Evolutionary conservation across 2,888 invertebrate genomes (phyloP).

Genomic region (Abscondita cerata): DNA sequence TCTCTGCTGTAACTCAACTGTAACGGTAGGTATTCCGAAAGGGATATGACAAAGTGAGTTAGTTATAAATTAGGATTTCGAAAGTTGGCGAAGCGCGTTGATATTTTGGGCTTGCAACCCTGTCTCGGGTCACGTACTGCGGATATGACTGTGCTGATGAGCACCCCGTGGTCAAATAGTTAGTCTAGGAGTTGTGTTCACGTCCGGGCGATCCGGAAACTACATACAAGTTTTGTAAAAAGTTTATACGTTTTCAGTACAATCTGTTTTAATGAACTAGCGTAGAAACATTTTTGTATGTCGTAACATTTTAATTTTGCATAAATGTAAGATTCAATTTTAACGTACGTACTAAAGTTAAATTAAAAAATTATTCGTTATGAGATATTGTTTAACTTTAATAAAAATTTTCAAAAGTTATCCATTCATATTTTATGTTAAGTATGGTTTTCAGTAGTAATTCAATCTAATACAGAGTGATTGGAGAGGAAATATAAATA

Average conservation of each 20-base stretch:
- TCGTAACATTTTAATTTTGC: no score
- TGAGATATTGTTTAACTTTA: no score
- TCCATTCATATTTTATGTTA: no score
- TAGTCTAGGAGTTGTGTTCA: slow-evolving; percentile 38
- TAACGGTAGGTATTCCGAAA: slow-evolving; percentile 21
- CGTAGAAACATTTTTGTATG: no score
- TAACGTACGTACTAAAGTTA: no score
- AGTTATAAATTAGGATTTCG: slow-evolving; percentile 33
- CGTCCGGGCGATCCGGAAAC: slow-evolving; percentile 37
- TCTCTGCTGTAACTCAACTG: slow-evolving; percentile 16
- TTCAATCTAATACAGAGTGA: no score
- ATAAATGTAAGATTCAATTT: no score
- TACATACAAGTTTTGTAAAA: slow-evolving; percentile 29
- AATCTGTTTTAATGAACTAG: background rate
- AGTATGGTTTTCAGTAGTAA: no score
- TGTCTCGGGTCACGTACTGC: slow-evolving; percentile 41
- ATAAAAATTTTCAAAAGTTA: no score
- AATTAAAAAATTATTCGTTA: no score
- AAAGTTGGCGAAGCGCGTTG: slow-evolving; percentile 30
- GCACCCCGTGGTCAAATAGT: slow-evolving; percentile 42
- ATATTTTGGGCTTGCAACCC: slow-evolving; percentile 27
- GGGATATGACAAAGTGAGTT: slow-evolving; percentile 27
- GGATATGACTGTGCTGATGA: slow-evolving; percentile 43
- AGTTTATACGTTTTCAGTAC: slow-evolving; percentile 26
- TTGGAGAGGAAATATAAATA: no score